Evolutionary conservation across 35 echinoderm and acorn worm genomes (phyloP), one percentile per base, ranked within the genome.

Genomic region (Ophiothrix spiculata): DNA sequence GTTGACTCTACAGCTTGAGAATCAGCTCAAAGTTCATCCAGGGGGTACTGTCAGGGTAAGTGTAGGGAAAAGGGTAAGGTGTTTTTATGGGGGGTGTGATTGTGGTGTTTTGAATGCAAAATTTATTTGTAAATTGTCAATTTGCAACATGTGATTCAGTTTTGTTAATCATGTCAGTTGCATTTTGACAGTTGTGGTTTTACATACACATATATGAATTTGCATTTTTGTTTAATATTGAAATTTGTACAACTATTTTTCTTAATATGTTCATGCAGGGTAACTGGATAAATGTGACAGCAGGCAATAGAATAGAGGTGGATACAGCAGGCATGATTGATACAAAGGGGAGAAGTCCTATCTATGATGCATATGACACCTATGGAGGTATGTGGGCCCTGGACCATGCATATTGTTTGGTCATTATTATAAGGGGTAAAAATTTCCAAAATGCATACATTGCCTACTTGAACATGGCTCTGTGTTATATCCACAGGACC

Each of bases 311-410:
- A 23, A 76, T 97, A 36, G 86, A 92, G 38, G 76, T 97, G 39
- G 94, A 97, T 49, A 88, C 90, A 37, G 94, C 94, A 36, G 94
- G 90, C 19, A 40, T 97, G 34, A 89, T 97, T 36, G 94, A 97
- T 75, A 79, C 86, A 12, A 82, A 31, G 36, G 90, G 90, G 29
- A 45, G 86, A 76, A 97, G 94, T 81, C 90, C 86, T n/a, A 60
- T 64, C 81, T 21, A 83, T 83, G 81, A 56, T 19, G 81, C 46
- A 13, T 25, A 36, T 8, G 75, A 78, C 75, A 79, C 75, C 23
- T 25, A 45, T 78, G 76, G 76, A 28, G 85, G 85, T 83, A 37
- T 64, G 36, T 28, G 8, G 21, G 21, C 45, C n/a, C n/a, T 54
- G 45, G 8, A 54, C 45, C 45, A 8, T 11, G 45, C 45, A 8